Conservation (phyloP, 2,113 vertebrate species). For the Cynoglossus semilaevis region DNA sequence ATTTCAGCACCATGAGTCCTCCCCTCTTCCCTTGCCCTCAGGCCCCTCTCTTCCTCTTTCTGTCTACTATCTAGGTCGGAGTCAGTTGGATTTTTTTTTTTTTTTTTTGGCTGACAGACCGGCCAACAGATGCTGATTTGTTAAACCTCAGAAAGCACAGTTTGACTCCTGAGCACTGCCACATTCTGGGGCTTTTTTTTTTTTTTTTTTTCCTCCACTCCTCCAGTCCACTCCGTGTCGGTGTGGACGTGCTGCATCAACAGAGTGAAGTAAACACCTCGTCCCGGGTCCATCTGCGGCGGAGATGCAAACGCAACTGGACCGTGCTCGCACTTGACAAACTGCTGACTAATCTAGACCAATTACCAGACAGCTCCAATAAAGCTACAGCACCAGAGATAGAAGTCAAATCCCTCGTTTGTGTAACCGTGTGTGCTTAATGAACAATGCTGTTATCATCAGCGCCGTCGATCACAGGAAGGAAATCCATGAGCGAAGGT, state of each 20-base stretch:
- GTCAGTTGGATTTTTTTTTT: conserved; percentile 9
- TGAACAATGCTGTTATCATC: conserved; percentile 55
- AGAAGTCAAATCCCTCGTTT: conserved; percentile 60
- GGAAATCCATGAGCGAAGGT: conserved; percentile 32
- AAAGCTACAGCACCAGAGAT: conserved; percentile 28
- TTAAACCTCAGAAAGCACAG: conserved; percentile 67
- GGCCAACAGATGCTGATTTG: conserved; percentile 72
- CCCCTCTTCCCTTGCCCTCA: conserved; percentile 1
- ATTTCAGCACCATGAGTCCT: conserved; percentile 12
- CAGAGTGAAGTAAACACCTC: conserved; percentile 39
- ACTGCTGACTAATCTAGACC: conserved; percentile 61
- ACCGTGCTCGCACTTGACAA: conserved; percentile 51
- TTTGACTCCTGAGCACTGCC: conserved; percentile 50
- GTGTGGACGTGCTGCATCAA: conserved; percentile 26
- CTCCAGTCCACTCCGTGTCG: conserved; percentile 25
- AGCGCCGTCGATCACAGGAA: conserved; percentile 30
- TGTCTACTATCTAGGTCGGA: conserved; percentile 48
- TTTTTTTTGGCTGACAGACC: conserved; percentile 57
- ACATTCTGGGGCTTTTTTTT: conserved; percentile 44
- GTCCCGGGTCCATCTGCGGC: conserved; percentile 53
- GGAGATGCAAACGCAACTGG: conserved; percentile 35
- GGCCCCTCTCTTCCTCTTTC: conserved; percentile 8
- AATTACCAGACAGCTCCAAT: conserved; percentile 53
- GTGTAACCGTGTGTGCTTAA: conserved; percentile 61
- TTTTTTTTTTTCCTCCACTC: conserved; percentile 18